A percentile compares a stretch with the other conserved stretches of the same genome.
Conservation (phyloP, 1,140 invertebrate genomes). For the Brachionus manjavacas region DNA sequence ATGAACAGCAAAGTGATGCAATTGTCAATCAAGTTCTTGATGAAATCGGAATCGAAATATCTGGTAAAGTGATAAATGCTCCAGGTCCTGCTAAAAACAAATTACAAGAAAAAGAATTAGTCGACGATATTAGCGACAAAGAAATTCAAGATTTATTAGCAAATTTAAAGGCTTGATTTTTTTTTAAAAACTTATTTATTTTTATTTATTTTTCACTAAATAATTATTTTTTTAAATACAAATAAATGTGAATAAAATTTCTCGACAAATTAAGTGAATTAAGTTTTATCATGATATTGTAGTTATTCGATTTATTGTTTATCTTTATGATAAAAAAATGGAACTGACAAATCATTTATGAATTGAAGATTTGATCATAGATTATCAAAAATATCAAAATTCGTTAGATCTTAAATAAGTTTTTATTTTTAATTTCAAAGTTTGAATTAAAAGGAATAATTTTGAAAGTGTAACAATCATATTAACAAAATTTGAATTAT, state of each 20-base stretch:
- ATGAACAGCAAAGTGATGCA: conserved; percentile 79
- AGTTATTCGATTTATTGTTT: too few relatives aligned
- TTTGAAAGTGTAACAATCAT: background rate
- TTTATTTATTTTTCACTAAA: background rate
- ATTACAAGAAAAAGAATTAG: background rate
- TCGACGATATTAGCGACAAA: background rate
- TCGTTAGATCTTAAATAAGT: too few relatives aligned
- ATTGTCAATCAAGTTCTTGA: conserved; percentile 82
- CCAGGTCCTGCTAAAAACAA: background rate
- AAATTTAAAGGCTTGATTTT: conserved; percentile 29
- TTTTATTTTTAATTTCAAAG: too few relatives aligned
- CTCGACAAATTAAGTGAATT: too few relatives aligned
- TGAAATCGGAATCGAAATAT: conserved; percentile 90
- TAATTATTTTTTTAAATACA: background rate
- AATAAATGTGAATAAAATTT: too few relatives aligned
- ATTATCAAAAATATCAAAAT: too few relatives aligned
- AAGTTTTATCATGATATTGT: too few relatives aligned
- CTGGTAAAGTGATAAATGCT: conserved; percentile 63
- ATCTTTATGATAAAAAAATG: too few relatives aligned
- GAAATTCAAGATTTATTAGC: conserved; percentile 33
- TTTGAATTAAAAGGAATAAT: too few relatives aligned
- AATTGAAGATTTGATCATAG: too few relatives aligned
- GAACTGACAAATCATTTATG: too few relatives aligned
- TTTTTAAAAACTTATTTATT: background rate
- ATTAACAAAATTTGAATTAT: background rate